Evolutionary conservation across 1,140 invertebrate genomes (phyloP), one percentile per base, ranked within the genome.

Genomic region (Periplaneta americana): DNA sequence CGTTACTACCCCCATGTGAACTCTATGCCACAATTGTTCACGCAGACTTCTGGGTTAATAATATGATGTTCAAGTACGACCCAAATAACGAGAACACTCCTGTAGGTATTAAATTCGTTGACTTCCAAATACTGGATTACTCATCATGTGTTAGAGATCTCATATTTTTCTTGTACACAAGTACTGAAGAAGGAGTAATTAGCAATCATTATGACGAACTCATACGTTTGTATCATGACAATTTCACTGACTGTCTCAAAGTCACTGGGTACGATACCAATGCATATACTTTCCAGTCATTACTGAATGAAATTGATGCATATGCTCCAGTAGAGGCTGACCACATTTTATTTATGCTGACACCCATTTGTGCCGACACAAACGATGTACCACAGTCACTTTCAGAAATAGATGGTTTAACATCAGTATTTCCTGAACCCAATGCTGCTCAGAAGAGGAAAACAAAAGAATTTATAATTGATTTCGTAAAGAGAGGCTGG

Each of bases 41-140:
- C 36, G 66, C 75, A 32, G 82, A 82, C 74, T 34, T 82, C 18
- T 82, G 82, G 82, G 81, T 48, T 0, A 80, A 81, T 33, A 82
- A 82, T n/a, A 82, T 82, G 32, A 74, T 82, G 34, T 82, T 82
- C 39, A n/a, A 36, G 17, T 82, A 82, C n/a, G 48, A 81, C 18
- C 2, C 28, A n/a, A 33, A 34, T 0, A 31, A 36, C 17, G n/a
- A 33, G 18, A 34, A 57, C 13, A 57, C 31, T 34, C 33, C 66
- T 33, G 13, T 35, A 0, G 31, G 28, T 34, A 36, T 82, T 22
- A 82, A 79, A 78, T 81, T 82, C 48, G 18, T 82, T 18, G 82
- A 82, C 77, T 82, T 82, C 66, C 79, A 82, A 48, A 32, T 33
- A 1, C 48, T 36, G 10, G 36, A 32, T 22, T 82, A 76, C 39